Percentiles rank a stretch among this genome's conserved stretches.
Evolutionary conservation across 2,797 vertebrate genomes (phyloP).

Genomic region (Molossus alvarezi): DNA sequence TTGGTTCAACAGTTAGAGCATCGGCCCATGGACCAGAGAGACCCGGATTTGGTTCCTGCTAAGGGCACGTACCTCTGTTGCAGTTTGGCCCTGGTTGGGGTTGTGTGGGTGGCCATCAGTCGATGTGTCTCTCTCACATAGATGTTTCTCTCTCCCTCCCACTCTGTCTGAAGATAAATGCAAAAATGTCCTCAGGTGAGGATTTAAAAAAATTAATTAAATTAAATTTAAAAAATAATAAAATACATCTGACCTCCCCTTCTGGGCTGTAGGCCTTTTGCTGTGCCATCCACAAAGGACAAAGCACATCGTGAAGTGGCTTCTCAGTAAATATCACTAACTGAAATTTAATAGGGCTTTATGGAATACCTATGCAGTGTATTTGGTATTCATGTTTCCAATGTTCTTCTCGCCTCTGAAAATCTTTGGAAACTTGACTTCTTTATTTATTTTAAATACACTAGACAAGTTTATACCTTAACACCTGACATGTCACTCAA

Average conservation of each 20-base stretch:
- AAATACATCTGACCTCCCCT: not conserved
- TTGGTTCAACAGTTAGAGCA: too few relatives aligned
- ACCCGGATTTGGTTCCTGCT: too few relatives aligned
- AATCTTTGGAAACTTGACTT: not conserved
- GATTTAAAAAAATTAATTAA: too few relatives aligned
- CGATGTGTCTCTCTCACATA: too few relatives aligned
- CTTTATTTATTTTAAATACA: conserved; percentile 17
- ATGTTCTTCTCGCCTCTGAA: conserved; percentile 9
- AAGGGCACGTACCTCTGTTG: too few relatives aligned
- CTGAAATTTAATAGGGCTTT: not conserved
- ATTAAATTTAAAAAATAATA: not conserved
- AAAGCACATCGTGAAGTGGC: not conserved
- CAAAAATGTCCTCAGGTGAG: too few relatives aligned
- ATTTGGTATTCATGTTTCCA: conserved; percentile 6
- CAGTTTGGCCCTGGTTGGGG: too few relatives aligned
- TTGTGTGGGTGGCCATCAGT: too few relatives aligned
- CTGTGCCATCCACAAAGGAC: not conserved
- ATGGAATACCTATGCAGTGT: not conserved
- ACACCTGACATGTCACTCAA: not conserved
- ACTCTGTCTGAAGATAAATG: too few relatives aligned
- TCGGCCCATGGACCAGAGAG: too few relatives aligned
- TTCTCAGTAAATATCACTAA: conserved; percentile 23
- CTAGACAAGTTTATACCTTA: not conserved
- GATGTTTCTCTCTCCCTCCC: too few relatives aligned
- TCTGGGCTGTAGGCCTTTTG: not conserved